Percentiles rank a stretch among this genome's conserved stretches.
phyloP scores from a whole-genome alignment of 92 coral and sea anemone genomes.

The Bergia sp. region DNA sequence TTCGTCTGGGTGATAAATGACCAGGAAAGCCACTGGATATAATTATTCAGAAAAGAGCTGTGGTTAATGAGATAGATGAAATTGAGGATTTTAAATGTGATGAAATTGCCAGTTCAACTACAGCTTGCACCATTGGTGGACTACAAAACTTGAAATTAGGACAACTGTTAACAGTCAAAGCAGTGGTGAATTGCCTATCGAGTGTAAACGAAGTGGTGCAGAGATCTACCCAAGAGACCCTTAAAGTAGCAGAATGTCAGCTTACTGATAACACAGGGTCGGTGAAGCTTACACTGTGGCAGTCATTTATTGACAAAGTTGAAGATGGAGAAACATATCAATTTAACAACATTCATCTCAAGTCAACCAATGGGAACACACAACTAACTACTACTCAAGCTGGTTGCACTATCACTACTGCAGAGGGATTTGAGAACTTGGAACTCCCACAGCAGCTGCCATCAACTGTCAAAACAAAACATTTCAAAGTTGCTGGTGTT shows the following conservation, averaged over 20 bases:
- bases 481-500: neutral
- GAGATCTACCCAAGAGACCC: constrained; percentile 1
- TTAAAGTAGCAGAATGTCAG: constrained; percentile 12
- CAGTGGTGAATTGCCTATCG: constrained; percentile 16
- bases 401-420: constrained; percentile 9
- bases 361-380: constrained; percentile 7
- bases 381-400: constrained; percentile 18
- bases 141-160: constrained; percentile 19
- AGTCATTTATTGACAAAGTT: neutral
- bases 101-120: constrained; percentile 5
- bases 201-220: neutral
- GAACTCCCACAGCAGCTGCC: constrained; percentile 11
- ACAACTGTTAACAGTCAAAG: constrained; percentile 35
- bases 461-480: neutral
- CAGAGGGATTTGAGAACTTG: neutral
- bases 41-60: constrained; percentile 15
- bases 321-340: constrained; percentile 14
- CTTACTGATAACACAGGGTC: constrained; percentile 31
- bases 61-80: neutral
- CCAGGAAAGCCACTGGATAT: constrained; percentile 20
- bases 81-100: neutral
- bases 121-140: constrained; percentile 28
- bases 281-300: constrained; percentile 7
- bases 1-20: constrained; percentile 20
- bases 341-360: constrained; percentile 23